Evolutionary conservation across 2,113 vertebrate genomes (phyloP).

Genomic region (Neotoma lepida): DNA sequence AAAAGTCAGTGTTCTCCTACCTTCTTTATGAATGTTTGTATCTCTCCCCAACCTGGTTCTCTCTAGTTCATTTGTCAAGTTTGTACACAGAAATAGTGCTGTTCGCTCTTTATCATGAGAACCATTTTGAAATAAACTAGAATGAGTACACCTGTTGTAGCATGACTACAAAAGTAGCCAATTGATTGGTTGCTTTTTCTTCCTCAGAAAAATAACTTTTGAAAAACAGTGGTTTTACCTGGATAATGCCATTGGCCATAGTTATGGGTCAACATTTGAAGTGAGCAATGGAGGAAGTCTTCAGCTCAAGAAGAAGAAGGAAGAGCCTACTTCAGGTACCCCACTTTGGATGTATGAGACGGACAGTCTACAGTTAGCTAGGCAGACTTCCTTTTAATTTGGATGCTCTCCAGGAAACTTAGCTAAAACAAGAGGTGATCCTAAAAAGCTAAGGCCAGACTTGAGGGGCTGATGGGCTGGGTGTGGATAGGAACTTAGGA

Average conservation of each 20-base stretch:
- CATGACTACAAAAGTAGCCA: neutral
- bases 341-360: neutral
- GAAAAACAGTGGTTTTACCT: conserved; percentile 98
- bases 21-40: conserved; percentile 1
- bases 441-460: neutral
- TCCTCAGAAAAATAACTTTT: conserved; percentile 93
- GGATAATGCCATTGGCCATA: conserved; percentile 92
- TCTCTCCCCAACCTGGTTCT: neutral
- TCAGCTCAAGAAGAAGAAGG: conserved; percentile 86
- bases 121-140: conserved; percentile 10
- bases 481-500: neutral
- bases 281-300: conserved; percentile 90
- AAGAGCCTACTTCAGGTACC: conserved; percentile 87
- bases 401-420: neutral
- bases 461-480: neutral
- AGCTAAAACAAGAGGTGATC: neutral
- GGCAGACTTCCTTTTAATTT: neutral
- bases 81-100: neutral
- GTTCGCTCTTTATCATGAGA: neutral
- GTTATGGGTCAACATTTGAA: conserved; percentile 94
- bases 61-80: conserved; percentile 4
- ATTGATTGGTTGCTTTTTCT: conserved; percentile 61
- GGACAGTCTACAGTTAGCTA: neutral
- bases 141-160: neutral
- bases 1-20: neutral